Conservation (phyloP, 37 sponge, comb jelly and placozoan species). For the Oscarella lobularis region DNA sequence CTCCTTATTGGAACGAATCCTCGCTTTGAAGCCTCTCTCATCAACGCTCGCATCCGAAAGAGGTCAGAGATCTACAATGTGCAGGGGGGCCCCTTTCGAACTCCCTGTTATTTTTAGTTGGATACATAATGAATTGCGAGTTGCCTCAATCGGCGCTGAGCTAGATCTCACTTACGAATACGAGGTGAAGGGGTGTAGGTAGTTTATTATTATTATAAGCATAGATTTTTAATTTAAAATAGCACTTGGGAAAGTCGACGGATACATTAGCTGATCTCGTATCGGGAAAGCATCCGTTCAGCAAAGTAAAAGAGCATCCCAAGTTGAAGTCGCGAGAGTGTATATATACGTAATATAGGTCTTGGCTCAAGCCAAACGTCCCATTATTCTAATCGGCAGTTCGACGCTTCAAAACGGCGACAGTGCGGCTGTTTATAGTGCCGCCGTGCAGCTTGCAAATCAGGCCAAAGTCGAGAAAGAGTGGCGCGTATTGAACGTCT, state of each 20-base stretch:
- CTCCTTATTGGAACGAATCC: constrained; percentile 93
- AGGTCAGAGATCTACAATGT: constrained; percentile 37
- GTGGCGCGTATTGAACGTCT: constrained; percentile 68
- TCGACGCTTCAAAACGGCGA: constrained; percentile 34
- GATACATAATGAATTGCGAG: constrained; percentile 67
- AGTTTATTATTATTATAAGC: neutral
- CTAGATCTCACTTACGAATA: constrained; percentile 75
- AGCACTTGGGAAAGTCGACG: constrained; percentile 69
- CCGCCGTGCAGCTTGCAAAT: constrained; percentile 24
- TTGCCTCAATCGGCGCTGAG: constrained; percentile 59
- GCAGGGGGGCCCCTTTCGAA: too few relatives aligned
- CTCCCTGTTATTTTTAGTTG: constrained; percentile 29
- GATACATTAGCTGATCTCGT: constrained; percentile 45
- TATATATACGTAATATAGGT: constrained; percentile 2
- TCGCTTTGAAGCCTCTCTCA: constrained; percentile 81
- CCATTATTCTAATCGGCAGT: constrained; percentile 71
- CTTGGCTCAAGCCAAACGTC: constrained; percentile 42
- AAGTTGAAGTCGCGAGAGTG: neutral
- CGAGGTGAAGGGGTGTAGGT: constrained; percentile 12
- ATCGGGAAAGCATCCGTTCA: constrained; percentile 65
- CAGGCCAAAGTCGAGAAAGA: constrained; percentile 13
- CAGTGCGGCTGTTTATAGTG: constrained; percentile 25
- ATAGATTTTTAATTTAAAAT: neutral
- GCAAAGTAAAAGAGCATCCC: constrained; percentile 26
- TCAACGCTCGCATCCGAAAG: constrained; percentile 87